These are phyloP conservation scores for Heliconius hortense DNA, from an alignment of 2,888 invertebrate genomes.

Conservation along the genomic window DNA sequence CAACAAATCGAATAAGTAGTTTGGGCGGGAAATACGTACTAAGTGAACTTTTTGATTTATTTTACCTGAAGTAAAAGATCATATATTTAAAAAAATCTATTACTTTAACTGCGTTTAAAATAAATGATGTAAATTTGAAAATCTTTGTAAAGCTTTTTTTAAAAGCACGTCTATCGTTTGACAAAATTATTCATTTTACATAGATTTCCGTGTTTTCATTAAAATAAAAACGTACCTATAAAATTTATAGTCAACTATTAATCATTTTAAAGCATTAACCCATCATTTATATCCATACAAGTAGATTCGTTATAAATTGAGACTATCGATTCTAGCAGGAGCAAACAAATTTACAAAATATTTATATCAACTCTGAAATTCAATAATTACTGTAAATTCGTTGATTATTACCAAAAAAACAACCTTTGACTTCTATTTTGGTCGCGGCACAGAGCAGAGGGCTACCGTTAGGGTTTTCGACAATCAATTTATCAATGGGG, in stretches of 20 bases:
- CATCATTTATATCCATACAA: not conserved
- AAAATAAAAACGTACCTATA: not conserved
- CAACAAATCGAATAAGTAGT: too few relatives aligned
- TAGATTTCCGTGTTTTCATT: not conserved
- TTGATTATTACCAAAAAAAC: not conserved
- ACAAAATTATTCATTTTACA: too few relatives aligned
- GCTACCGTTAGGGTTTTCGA: slow-evolving; percentile 51
- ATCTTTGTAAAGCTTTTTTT: not conserved
- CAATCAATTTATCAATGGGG: slow-evolving; percentile 74
- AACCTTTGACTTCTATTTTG: slow-evolving; percentile 41
- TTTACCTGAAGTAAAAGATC: too few relatives aligned
- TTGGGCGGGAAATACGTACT: too few relatives aligned
- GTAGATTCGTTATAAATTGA: not conserved
- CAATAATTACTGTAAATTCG: not conserved
- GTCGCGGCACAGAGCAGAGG: slow-evolving; percentile 23
- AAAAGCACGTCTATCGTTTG: not conserved
- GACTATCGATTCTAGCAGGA: not conserved
- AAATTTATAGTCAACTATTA: not conserved
- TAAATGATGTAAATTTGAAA: not conserved
- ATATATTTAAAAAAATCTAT: too few relatives aligned
- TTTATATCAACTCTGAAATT: not conserved
- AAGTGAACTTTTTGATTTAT: too few relatives aligned
- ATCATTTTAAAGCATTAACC: not conserved
- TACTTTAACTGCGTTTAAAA: not conserved
- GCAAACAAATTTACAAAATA: not conserved